Evolutionary conservation across 1,140 invertebrate genomes (phyloP).

Genomic region (Oscheius sp.): DNA sequence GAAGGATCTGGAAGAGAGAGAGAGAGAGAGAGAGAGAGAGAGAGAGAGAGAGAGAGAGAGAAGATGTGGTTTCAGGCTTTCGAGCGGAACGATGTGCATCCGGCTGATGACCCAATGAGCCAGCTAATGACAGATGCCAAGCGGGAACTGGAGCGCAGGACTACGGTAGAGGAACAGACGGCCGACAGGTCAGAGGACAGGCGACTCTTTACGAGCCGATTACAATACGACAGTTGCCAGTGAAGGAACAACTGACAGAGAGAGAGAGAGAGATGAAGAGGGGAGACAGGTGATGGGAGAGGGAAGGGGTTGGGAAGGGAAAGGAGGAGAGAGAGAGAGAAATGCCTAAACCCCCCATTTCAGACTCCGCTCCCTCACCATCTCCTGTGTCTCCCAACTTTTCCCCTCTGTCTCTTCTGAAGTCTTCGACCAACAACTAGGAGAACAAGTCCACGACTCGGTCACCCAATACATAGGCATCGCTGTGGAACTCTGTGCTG

Average conservation of each 20-base stretch:
- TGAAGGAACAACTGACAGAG: background rate
- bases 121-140: background rate
- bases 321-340: no score
- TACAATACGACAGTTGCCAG: slow-evolving; percentile 2
- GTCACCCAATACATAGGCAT: background rate
- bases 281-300: no score
- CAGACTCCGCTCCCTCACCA: background rate
- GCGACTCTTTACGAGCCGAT: background rate
- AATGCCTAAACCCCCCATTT: background rate
- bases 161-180: background rate
- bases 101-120: no score
- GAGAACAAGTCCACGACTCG: background rate
- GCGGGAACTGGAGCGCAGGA: background rate
- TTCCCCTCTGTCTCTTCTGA: background rate
- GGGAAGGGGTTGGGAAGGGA: no score
- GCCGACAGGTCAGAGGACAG: background rate
- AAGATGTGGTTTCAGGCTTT: no score
- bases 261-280: no score
- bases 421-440: background rate
- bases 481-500: background rate
- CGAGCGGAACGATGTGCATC: no score
- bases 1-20: no score
- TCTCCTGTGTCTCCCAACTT: background rate
- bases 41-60: no score
- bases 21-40: no score